A percentile compares a stretch with the other conserved stretches of the same genome.
phyloP scores from a whole-genome alignment of 2,888 invertebrate genomes.

The Brachynemurus nebulosus region DNA sequence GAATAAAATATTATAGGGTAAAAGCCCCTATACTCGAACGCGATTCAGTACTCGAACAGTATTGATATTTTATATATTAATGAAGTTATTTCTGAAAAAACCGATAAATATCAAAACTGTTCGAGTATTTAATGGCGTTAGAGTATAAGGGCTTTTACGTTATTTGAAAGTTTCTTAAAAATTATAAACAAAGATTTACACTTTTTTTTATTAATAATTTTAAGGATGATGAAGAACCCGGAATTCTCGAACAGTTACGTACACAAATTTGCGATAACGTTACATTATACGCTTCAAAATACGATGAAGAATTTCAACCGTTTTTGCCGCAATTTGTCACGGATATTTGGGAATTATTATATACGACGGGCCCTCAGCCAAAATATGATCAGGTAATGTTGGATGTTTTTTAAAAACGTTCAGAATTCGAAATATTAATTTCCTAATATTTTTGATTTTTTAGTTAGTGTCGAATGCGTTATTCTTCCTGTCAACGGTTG shows the following conservation, averaged over 20 bases:
- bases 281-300: slow-evolving; percentile 89
- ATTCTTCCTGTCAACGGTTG: slow-evolving; percentile 88
- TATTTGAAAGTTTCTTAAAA: neutral
- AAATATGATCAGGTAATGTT: slow-evolving; percentile 87
- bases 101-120: neutral
- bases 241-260: slow-evolving; percentile 78
- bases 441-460: slow-evolving; percentile 24
- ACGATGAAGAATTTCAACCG: slow-evolving; percentile 90
- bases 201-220: slow-evolving; percentile 14
- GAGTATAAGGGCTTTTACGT: neutral
- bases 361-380: slow-evolving; percentile 67
- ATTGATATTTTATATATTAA: no score
- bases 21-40: no score
- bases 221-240: slow-evolving; percentile 72
- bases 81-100: no score
- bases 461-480: slow-evolving; percentile 93
- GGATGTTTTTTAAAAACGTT: neutral
- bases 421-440: slow-evolving; percentile 4
- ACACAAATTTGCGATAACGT: slow-evolving; percentile 96
- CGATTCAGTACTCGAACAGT: no score
- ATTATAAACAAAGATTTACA: neutral
- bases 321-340: slow-evolving; percentile 88
- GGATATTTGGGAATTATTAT: slow-evolving; percentile 83
- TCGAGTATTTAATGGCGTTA: neutral
- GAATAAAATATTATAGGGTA: no score